Evolutionary conservation across 2,797 vertebrate genomes (phyloP).

Genomic region (Xiphorhynchus erythropygius): DNA sequence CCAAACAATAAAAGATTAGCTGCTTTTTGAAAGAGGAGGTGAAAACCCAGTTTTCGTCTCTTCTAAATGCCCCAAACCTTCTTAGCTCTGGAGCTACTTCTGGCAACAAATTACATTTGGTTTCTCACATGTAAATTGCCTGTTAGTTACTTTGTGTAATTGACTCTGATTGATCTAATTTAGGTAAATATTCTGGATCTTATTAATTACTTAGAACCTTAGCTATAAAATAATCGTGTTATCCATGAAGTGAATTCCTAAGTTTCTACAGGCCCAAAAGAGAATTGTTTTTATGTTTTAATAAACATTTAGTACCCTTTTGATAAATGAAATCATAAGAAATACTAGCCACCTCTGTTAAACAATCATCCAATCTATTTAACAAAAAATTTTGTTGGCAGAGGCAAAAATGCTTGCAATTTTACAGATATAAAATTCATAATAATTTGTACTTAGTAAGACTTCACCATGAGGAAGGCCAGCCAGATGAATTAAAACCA

Average conservation of each 20-base stretch:
- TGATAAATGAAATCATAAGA: not conserved
- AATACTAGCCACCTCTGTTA: not conserved
- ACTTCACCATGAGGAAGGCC: not conserved
- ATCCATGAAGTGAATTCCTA: not conserved
- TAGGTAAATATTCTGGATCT: not conserved
- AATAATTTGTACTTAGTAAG: not conserved
- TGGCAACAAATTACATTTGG: not conserved
- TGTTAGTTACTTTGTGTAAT: not conserved
- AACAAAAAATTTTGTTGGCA: not conserved
- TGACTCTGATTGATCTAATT: slow-evolving; percentile 19
- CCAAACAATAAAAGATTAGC: not conserved
- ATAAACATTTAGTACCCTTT: not conserved
- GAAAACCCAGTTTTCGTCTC: not conserved
- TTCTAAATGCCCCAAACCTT: not conserved
- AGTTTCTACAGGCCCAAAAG: not conserved
- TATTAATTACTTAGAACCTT: not conserved
- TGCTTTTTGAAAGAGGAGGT: not conserved
- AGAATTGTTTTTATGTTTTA: not conserved
- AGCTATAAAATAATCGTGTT: not conserved
- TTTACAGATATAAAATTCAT: not conserved
- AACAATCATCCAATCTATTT: not conserved
- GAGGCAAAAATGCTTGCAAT: not conserved
- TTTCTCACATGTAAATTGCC: not conserved
- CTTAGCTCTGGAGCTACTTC: not conserved
- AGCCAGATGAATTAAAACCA: not conserved